Base-by-base conservation (phyloP, 2,797 vertebrate species). In the Pipistrellus nathusii region DNA sequence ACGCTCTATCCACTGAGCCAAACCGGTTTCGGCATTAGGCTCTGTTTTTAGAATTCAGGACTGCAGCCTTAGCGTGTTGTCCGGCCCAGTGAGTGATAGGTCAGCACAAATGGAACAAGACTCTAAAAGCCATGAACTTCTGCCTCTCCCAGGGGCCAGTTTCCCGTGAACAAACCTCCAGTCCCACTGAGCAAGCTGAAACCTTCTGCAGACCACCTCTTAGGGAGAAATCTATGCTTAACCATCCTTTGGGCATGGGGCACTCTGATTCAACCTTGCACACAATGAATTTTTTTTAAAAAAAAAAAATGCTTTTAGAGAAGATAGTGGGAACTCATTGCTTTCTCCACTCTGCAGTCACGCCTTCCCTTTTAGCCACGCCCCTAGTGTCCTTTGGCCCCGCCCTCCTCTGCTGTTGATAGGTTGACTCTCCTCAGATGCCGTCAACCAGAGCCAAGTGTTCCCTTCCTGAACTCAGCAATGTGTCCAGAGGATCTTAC, bases 41-140 rank as follows among this genome's bases (percentile, higher is more conserved):
- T 96, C 95, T 71, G 68, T 57, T 96, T 96, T 85, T 2, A 10
- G 88, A 91, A 88, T 64, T 91, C 94, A 84, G 85, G 48, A 53
- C 46, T 1, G 11, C 41, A 76, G 82, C 73, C n/a, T 71, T 84
- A 94, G 57, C 85, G 66, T 78, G 83, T 92, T 68, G 88, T 62
- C 66, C 87, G 76, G 55, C 83, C 93, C 72, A 62, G 0, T 8
- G 48, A 66, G 27, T 38, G 57, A 53, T 8, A 51, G 35, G 30
- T 90, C 41, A 14, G n/a, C 25, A 13, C 80, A 72, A 44, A 0
- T 0, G 92, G 94, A 94, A 71, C 64, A 71, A 95, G 91, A 87
- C 86, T 68, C 35, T 88, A 91, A 94, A 62, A 76, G 44, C 46
- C 32, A 12, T 68, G 77, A 88, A 68, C 55, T 86, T 92, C 62